These are phyloP conservation scores for Dicyrtomina minuta DNA, from an alignment of 2,888 invertebrate genomes.

Conservation along the genomic window DNA sequence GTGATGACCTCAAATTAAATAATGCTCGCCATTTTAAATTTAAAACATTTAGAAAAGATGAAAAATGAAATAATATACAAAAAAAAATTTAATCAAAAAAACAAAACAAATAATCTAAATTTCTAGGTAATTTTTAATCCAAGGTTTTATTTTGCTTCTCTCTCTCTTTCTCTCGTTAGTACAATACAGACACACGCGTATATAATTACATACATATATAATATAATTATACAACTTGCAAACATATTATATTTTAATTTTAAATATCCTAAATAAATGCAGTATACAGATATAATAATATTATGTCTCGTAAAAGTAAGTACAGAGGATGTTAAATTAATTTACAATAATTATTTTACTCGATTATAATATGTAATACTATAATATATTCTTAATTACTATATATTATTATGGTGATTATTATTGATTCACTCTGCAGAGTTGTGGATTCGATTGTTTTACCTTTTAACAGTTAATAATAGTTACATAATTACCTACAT, in stretches of 20 bases:
- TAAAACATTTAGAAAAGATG: background rate
- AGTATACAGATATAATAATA: background rate
- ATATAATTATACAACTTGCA: constrained; percentile 11
- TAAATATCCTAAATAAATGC: background rate
- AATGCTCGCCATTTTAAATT: background rate
- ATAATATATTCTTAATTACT: background rate
- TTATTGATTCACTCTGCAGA: constrained; percentile 22
- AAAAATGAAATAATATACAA: constrained; percentile 1
- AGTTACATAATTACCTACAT: constrained; percentile 9
- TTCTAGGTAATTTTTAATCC: constrained; percentile 6
- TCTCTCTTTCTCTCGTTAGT: background rate
- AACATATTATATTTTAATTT: background rate
- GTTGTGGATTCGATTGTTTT: constrained; percentile 23
- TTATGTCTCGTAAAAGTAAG: background rate
- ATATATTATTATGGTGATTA: background rate
- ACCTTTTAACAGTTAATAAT: background rate
- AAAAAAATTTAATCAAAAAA: too few species aligned
- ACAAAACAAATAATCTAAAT: background rate
- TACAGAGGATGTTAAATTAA: background rate
- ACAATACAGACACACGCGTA: constrained; percentile 1
- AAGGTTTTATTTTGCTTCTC: background rate
- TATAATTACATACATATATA: background rate
- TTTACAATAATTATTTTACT: background rate
- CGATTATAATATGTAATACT: background rate
- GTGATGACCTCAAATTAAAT: constrained; percentile 15